A percentile compares a stretch with the other conserved stretches of the same genome.
These are phyloP conservation scores for Dryobota labecula DNA, from an alignment of 2,888 invertebrate species.

Conservation along the genomic window DNA sequence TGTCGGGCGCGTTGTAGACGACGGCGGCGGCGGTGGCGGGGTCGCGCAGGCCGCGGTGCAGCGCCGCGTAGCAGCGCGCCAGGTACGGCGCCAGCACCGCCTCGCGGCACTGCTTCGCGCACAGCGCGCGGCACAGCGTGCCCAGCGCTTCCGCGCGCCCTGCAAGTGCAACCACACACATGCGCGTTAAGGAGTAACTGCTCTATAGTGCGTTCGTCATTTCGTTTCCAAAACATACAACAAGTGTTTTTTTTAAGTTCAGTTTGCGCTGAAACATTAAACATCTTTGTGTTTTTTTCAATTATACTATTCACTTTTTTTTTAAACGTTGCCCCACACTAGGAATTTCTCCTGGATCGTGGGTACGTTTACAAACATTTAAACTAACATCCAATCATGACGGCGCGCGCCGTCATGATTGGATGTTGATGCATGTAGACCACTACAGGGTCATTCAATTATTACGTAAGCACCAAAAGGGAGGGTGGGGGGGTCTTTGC, in stretches of 20 bases:
- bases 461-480: too few relatives aligned
- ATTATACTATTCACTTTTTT: too few relatives aligned
- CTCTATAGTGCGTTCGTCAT: too few relatives aligned
- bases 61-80: slow-evolving; percentile 97
- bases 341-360: too few relatives aligned
- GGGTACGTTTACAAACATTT: too few relatives aligned
- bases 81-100: slow-evolving; percentile 97
- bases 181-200: too few relatives aligned
- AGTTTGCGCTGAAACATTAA: not conserved
- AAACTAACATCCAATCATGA: too few relatives aligned
- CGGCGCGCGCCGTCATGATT: too few relatives aligned
- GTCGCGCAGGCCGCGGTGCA: slow-evolving; percentile 96
- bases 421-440: too few relatives aligned
- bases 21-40: slow-evolving; percentile 95
- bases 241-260: not conserved
- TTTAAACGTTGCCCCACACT: too few relatives aligned
- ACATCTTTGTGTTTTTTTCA: not conserved
- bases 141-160: slow-evolving; percentile 98
- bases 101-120: slow-evolving; percentile 98
- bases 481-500: too few relatives aligned
- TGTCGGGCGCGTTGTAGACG: slow-evolving; percentile 95
- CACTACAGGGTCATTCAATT: too few relatives aligned
- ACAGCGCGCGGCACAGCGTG: slow-evolving; percentile 98
- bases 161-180: slow-evolving; percentile 8
- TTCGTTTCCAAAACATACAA: not conserved